Percentiles rank a stretch among this genome's conserved stretches.
Evolutionary conservation across 2,113 vertebrate species (phyloP).

Genomic region (Glareola pratincola): DNA sequence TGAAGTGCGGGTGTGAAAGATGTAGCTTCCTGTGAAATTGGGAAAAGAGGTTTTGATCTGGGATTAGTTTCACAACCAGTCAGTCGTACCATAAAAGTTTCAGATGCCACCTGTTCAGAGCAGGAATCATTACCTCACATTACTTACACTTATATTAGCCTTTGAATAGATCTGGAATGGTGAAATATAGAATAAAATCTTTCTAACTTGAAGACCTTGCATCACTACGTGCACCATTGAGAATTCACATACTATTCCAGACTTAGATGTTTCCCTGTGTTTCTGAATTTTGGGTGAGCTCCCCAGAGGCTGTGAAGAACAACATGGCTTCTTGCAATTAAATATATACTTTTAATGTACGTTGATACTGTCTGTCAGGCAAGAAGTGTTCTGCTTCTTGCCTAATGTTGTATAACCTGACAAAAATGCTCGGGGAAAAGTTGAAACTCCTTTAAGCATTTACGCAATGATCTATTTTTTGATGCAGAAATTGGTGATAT

Average conservation of each 20-base stretch:
- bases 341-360: neutral
- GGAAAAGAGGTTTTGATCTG: neutral
- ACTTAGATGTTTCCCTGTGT: rapidly evolving
- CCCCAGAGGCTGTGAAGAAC: neutral
- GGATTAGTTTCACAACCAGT: rapidly evolving
- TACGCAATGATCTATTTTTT: neutral
- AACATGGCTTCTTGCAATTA: neutral
- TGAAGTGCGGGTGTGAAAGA: neutral
- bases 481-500: neutral
- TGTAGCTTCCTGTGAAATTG: neutral
- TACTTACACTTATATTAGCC: neutral
- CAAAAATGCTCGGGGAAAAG: neutral
- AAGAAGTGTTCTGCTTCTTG: neutral
- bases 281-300: neutral
- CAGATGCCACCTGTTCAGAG: neutral
- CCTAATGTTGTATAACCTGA: neutral
- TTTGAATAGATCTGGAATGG: neutral
- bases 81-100: neutral
- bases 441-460: neutral
- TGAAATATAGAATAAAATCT: neutral
- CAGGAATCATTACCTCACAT: neutral
- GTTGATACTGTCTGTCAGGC: neutral
- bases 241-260: neutral
- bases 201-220: neutral
- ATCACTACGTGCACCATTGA: rapidly evolving